Conservation (phyloP, 2,888 invertebrate species). For the Brenthis daphne region DNA sequence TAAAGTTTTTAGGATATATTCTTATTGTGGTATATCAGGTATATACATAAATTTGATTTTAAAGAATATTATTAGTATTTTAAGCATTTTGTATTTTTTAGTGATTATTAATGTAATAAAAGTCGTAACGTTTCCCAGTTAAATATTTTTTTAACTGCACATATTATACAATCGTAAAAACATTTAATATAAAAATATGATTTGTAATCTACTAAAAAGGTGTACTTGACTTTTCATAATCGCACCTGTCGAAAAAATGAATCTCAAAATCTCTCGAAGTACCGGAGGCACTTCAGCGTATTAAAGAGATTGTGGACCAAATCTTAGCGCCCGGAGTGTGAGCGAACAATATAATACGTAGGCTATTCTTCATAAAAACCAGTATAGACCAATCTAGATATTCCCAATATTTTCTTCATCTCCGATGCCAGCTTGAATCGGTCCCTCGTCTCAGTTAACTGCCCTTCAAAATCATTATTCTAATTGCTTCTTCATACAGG, state of each 20-base stretch:
- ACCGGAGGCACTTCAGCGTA: slow-evolving; percentile 60
- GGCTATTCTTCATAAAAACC: slow-evolving; percentile 39
- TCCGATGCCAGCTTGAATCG: slow-evolving; percentile 29
- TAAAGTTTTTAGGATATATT: too few species aligned
- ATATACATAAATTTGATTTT: too few species aligned
- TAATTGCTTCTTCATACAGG: slow-evolving; percentile 69
- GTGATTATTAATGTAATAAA: too few species aligned
- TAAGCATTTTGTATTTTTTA: too few species aligned
- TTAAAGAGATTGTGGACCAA: slow-evolving; percentile 70
- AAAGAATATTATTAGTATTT: too few species aligned
- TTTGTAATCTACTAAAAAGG: slow-evolving; percentile 26
- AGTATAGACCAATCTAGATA: slow-evolving; percentile 26
- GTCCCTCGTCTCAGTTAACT: slow-evolving; percentile 41
- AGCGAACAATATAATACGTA: slow-evolving; percentile 42
- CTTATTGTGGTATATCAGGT: too few species aligned
- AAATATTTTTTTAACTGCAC: background rate
- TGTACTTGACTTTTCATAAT: slow-evolving; percentile 30
- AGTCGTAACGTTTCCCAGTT: too few species aligned
- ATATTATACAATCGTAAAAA: background rate
- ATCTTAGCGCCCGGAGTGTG: slow-evolving; percentile 50
- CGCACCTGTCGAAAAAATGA: slow-evolving; percentile 48
- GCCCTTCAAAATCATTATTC: slow-evolving; percentile 75
- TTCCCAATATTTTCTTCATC: slow-evolving; percentile 1
- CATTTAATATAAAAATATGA: slow-evolving; percentile 24
- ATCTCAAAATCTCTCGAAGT: slow-evolving; percentile 50